phyloP scores from a whole-genome alignment of 1,140 invertebrate species.

The Bombus sylvicola region DNA sequence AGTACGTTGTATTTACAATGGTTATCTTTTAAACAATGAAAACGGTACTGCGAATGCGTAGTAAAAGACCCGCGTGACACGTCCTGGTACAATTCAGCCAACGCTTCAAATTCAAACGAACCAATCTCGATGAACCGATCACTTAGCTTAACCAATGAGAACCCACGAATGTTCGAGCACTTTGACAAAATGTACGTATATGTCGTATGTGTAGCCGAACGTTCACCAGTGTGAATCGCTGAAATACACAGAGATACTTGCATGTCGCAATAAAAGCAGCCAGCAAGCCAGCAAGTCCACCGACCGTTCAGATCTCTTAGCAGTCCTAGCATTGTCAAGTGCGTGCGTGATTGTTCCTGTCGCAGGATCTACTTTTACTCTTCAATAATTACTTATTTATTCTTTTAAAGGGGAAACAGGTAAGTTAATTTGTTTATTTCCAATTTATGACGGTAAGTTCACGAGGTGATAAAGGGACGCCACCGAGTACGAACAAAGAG shows the following conservation, averaged over 20 bases:
- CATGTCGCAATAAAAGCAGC: slow-evolving; percentile 68
- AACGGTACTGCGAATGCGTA: slow-evolving; percentile 20
- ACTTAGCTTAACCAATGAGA: slow-evolving; percentile 16
- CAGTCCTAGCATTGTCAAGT: slow-evolving; percentile 33
- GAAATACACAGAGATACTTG: slow-evolving; percentile 42
- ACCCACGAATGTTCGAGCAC: slow-evolving; percentile 11
- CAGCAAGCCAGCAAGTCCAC: slow-evolving; percentile 60
- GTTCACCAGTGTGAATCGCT: slow-evolving; percentile 29
- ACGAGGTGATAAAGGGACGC: slow-evolving; percentile 24
- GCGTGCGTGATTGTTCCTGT: slow-evolving; percentile 35
- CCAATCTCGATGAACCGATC: slow-evolving; percentile 46
- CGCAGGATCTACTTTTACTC: not conserved
- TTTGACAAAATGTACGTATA: not conserved
- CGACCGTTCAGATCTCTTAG: slow-evolving; percentile 55
- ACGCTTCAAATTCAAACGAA: slow-evolving; percentile 57
- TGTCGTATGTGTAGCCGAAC: slow-evolving; percentile 31
- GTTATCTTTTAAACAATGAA: slow-evolving; percentile 30
- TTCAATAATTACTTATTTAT: slow-evolving; percentile 16
- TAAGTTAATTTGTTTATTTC: slow-evolving; percentile 15
- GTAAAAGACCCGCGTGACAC: slow-evolving; percentile 12
- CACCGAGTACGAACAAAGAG: slow-evolving; percentile 28
- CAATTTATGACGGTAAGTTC: not conserved
- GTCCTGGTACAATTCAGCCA: slow-evolving; percentile 22
- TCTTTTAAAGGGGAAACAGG: slow-evolving; percentile 18
- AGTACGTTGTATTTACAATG: slow-evolving; percentile 9